phyloP scores from a whole-genome alignment of 2,888 invertebrate species.

The Scaeva pyrastri region DNA sequence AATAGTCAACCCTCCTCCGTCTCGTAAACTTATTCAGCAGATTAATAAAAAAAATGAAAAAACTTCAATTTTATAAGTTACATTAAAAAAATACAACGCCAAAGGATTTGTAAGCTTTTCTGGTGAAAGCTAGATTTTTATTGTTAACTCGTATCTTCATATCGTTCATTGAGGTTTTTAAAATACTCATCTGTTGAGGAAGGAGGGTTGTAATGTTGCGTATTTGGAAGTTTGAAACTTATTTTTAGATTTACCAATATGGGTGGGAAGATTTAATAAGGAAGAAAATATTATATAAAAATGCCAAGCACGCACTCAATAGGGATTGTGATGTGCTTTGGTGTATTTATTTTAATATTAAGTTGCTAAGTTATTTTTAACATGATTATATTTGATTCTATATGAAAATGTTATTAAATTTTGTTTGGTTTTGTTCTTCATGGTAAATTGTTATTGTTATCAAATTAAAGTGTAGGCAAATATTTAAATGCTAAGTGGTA shows the following conservation, averaged over 20 bases:
- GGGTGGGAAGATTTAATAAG: background rate
- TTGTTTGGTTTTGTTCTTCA: background rate
- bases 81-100: too few species aligned
- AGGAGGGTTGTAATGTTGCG: background rate
- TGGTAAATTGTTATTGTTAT: too few species aligned
- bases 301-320: background rate
- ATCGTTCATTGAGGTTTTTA: slow-evolving; percentile 20
- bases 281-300: background rate
- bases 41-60: background rate
- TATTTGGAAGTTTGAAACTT: background rate
- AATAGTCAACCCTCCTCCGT: background rate
- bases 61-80: too few species aligned
- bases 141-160: too few species aligned
- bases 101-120: background rate
- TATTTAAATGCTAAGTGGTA: too few species aligned
- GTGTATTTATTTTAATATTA: background rate
- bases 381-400: background rate
- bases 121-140: too few species aligned
- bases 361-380: slow-evolving; percentile 8
- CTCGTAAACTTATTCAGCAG: slow-evolving; percentile 19
- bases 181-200: background rate
- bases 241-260: slow-evolving; percentile 24
- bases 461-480: too few species aligned
- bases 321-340: background rate
- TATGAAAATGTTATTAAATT: background rate